Evolutionary conservation across 2,113 vertebrate genomes (phyloP), one percentile per base, ranked within the genome.

Genomic region (Callionymus lyra): DNA sequence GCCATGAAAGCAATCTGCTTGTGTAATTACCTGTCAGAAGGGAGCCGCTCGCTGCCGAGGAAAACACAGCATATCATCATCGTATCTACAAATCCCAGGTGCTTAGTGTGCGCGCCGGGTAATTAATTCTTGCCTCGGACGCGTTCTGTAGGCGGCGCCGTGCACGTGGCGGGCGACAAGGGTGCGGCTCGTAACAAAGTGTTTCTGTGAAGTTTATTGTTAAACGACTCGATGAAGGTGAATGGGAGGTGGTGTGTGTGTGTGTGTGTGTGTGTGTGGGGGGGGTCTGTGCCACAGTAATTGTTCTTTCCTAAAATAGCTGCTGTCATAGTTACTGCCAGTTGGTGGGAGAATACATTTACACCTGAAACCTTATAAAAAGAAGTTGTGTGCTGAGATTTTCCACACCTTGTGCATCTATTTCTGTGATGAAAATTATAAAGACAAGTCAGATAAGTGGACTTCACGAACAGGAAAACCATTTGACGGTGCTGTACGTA

Each of bases 21-120:
- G 70, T 65, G 78, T 86, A 77, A 84, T 86, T 84, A 81, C 74
- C 81, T 83, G 84, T 82, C 82, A 84, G 76, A 68, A 71, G 59
- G 66, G 70, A 77, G 71, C 60, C 64, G 70, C 72, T 65, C 75
- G 73, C 71, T 63, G 61, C 58, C 16, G 59, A 31, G 52, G 59
- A 70, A 77, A 79, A 79, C 77, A 59, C 66, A 59, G 62, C 68
- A 70, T 66, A 69, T 79, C 68, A 65, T 65, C 51, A 59, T 63
- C 65, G 77, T 64, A 74, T 81, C 72, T 64, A 45, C 59, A 68
- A 63, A 65, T 59, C 57, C 33, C 73, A 77, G 73, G 63, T 80
- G 61, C 42, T 49, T 57, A 55, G 41, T 3, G 41, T 44, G 50
- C 11, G 44, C 14, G 13, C 53, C 12, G 33, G 37, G 52, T 53